Evolutionary conservation across 2,888 invertebrate species (phyloP).

Genomic region (Andricus curvator): DNA sequence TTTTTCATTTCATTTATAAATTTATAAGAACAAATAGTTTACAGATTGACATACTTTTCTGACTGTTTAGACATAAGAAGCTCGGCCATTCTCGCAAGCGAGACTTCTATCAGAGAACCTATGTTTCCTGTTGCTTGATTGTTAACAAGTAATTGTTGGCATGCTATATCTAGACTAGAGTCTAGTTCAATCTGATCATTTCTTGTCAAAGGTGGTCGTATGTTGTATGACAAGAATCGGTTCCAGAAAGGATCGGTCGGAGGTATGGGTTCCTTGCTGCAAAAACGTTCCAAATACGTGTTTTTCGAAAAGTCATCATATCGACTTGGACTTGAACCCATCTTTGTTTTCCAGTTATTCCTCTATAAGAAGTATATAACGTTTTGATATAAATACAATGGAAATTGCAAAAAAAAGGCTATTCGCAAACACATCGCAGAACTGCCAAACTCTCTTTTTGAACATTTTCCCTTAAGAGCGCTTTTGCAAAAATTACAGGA

Average conservation of each 20-base stretch:
- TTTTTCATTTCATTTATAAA: not conserved
- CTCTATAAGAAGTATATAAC: not conserved
- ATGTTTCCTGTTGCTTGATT: conserved; percentile 95
- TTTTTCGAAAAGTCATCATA: conserved; percentile 90
- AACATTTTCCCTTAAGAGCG: not conserved
- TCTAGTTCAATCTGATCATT: conserved; percentile 84
- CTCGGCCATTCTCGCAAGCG: conserved; percentile 90
- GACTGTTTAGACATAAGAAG: conserved; percentile 91
- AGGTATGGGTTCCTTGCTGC: conserved; percentile 88
- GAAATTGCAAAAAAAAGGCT: not conserved
- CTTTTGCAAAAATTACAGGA: not conserved
- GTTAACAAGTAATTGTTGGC: conserved; percentile 89
- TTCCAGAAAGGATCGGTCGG: conserved; percentile 97
- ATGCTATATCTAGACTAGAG: conserved; percentile 86
- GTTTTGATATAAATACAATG: not conserved
- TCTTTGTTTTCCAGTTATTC: conserved; percentile 69
- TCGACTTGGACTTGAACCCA: conserved; percentile 91
- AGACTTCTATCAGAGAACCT: conserved; percentile 91
- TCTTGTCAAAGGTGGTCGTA: conserved; percentile 88
- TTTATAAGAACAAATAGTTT: not conserved
- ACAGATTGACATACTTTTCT: conserved; percentile 86
- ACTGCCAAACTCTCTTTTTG: not conserved
- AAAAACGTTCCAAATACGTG: conserved; percentile 88
- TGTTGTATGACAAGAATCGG: conserved; percentile 93
- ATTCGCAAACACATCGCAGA: not conserved